These are phyloP conservation scores for Apocrypta bakeri DNA, from an alignment of 1,140 invertebrate genomes.

Conservation along the genomic window DNA sequence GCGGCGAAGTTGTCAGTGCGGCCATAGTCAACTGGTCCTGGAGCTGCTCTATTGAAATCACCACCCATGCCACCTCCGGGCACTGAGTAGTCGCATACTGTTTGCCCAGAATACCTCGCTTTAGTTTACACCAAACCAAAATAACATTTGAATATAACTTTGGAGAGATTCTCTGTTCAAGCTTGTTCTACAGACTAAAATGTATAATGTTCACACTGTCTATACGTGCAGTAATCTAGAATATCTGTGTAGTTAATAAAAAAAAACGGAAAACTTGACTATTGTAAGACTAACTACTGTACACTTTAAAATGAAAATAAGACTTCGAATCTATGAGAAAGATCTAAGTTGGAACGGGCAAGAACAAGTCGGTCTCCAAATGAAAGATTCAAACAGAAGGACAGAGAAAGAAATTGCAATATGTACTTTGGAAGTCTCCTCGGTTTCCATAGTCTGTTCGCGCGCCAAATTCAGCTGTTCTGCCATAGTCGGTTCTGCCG, in stretches of 20 bases:
- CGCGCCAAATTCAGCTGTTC: constrained; percentile 67
- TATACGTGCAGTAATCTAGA: background rate
- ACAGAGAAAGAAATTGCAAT: background rate
- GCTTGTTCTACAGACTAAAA: background rate
- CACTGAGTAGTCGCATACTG: constrained; percentile 63
- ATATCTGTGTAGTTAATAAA: background rate
- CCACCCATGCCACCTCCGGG: constrained; percentile 69
- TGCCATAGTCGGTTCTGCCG: constrained; percentile 68
- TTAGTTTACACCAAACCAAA: constrained; percentile 32
- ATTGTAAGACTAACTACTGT: background rate
- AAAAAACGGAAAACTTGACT: background rate
- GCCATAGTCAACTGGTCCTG: constrained; percentile 70
- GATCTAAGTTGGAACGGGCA: background rate
- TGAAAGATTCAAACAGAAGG: background rate
- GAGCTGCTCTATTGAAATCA: constrained; percentile 69
- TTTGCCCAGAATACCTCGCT: constrained; percentile 57
- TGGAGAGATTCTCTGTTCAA: background rate
- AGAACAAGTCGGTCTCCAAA: background rate
- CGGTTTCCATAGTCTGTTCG: constrained; percentile 68
- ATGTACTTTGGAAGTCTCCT: constrained; percentile 53
- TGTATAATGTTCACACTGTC: background rate
- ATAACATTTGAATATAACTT: constrained; percentile 1
- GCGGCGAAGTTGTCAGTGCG: constrained; percentile 70
- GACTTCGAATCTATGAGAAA: background rate
- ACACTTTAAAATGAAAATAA: background rate